phyloP scores from a whole-genome alignment of 2,888 invertebrate species.

The Drosophila barbarae region DNA sequence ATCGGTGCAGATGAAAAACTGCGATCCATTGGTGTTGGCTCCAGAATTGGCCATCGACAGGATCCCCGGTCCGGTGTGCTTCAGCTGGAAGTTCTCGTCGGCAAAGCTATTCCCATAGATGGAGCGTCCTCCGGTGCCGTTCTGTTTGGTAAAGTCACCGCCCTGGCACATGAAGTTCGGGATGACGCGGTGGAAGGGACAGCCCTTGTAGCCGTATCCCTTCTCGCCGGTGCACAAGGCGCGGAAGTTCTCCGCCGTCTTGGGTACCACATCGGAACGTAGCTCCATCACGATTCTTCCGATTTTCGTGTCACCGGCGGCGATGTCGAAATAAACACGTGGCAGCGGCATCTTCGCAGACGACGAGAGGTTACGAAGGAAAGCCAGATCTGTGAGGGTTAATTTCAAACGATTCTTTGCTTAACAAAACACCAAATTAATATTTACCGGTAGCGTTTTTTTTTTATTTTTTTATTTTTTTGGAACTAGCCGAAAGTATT shows the following conservation, averaged over 20 bases:
- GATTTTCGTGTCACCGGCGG: constrained; percentile 4
- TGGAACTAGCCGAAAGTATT: neutral
- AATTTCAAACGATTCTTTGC: too few species aligned
- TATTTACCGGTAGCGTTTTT: constrained; percentile 4
- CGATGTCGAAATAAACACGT: constrained; percentile 8
- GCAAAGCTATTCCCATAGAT: constrained; percentile 5
- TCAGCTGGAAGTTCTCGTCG: constrained; percentile 7
- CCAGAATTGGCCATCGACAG: constrained; percentile 6
- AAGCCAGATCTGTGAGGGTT: constrained; percentile 7
- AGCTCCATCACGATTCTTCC: constrained; percentile 4
- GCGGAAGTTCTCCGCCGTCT: constrained; percentile 6
- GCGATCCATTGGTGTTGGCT: constrained; percentile 6
- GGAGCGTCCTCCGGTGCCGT: constrained; percentile 8
- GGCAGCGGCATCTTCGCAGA: constrained; percentile 10
- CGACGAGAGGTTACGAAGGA: constrained; percentile 2
- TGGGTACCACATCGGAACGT: constrained; percentile 5
- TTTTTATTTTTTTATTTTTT: neutral
- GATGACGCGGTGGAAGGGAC: constrained; percentile 3
- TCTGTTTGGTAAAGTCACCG: constrained; percentile 6
- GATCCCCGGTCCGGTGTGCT: neutral
- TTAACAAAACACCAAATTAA: neutral
- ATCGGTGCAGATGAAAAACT: constrained; percentile 8
- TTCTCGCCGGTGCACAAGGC: constrained; percentile 7
- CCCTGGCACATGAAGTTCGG: constrained; percentile 11
- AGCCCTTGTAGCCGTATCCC: constrained; percentile 6